Evolutionary conservation across 2,888 invertebrate genomes (phyloP).

Genomic region (Caenorhabditis sinica): DNA sequence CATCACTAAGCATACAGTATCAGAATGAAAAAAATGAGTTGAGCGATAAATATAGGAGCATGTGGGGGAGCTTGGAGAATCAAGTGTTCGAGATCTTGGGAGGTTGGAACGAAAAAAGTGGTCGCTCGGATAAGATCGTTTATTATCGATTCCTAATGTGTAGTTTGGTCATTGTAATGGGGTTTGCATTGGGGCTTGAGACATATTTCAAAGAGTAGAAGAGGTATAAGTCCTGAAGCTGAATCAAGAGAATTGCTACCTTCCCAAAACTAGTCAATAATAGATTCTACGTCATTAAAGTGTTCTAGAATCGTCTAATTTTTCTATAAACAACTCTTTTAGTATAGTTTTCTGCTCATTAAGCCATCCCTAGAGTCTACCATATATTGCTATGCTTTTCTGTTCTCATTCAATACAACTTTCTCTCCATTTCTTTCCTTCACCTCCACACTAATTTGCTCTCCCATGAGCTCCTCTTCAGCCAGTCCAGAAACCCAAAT

Average conservation of each 20-base stretch:
- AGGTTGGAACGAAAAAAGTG: too few relatives aligned
- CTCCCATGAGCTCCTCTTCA: constrained; percentile 55
- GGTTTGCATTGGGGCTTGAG: too few relatives aligned
- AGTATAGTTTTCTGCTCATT: too few relatives aligned
- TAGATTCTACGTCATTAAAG: neutral
- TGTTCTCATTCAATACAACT: neutral
- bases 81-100: neutral
- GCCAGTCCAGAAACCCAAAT: constrained; percentile 44
- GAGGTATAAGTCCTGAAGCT: too few relatives aligned
- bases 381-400: constrained; percentile 4
- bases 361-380: neutral
- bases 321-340: too few relatives aligned
- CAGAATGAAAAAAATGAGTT: neutral
- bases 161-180: too few relatives aligned
- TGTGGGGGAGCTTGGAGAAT: neutral
- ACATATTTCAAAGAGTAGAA: too few relatives aligned
- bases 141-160: too few relatives aligned
- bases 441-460: constrained; percentile 47
- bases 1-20: constrained; percentile 35
- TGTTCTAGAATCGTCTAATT: neutral
- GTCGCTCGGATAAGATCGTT: too few relatives aligned
- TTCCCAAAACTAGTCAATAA: too few relatives aligned
- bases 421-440: constrained; percentile 3
- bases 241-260: too few relatives aligned
- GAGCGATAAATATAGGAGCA: neutral